Evolutionary conservation across 2,797 vertebrate species (phyloP), one percentile per base, ranked within the genome.

Genomic region (Tenualosa thibaudeaui): DNA sequence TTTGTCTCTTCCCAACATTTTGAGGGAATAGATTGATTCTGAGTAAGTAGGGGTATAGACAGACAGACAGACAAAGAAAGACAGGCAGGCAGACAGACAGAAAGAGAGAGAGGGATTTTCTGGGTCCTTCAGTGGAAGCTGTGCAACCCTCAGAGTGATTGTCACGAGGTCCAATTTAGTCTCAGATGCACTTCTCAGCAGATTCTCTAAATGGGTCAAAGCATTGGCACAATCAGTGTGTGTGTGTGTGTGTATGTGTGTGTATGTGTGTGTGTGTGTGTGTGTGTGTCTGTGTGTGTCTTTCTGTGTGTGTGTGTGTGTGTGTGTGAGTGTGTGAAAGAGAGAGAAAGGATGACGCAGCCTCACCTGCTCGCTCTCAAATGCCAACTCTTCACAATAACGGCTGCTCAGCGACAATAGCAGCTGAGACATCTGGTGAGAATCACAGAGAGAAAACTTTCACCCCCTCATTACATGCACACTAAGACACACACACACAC

Each of bases 171-270:
- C 62, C 46, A 62, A 83, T 37, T 75, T 75, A 43, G 68, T 40
- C 31, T 71, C 65, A 17, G 68, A 75, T 86, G 83, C 84, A 84
- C 83, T 89, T 85, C 54, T 86, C 37, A 84, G 75, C 83, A 86
- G 86, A 75, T 62, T 81, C 78, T 46, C 81, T 78, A 89, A 89
- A 81, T 88, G 84, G 87, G 88, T 88, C 87, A 89, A 86, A 83
- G 15, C 88, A 83, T 85, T 51, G 84, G 78, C 58, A 81, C 62
- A 84, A 58, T 49, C 4, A 49, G 46, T 49, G 82, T 54, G 82
- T 83, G 24, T 83, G 82, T 65, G 7, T 65, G 60, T 65, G 8
- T 26, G 60, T 65, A 24, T 60, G 58, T 60, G 22, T 24, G 22
- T 60, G 58, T 65, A 7, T 56, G 54, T 19, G 54, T 56, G 54